phyloP scores from a whole-genome alignment of 2,888 invertebrate species.

The Sinodicranocentrus sp. region DNA sequence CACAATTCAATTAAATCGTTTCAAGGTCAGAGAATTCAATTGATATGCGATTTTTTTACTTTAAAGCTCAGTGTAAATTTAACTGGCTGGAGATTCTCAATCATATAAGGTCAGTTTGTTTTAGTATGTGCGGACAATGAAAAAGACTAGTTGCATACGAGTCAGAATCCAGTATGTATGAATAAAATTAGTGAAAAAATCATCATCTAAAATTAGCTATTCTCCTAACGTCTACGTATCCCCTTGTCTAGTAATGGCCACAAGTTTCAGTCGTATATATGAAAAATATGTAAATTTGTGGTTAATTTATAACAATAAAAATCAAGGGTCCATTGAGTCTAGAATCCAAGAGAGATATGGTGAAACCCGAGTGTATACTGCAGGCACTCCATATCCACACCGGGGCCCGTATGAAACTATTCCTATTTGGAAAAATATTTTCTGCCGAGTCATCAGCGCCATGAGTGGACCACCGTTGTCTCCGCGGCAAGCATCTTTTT shows the following conservation, averaged over 20 bases:
- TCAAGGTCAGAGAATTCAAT: too few species aligned
- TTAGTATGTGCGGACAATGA: too few species aligned
- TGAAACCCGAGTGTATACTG: slow-evolving; percentile 68
- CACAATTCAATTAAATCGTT: too few species aligned
- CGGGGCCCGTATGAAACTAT: slow-evolving; percentile 71
- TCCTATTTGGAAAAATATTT: slow-evolving; percentile 71
- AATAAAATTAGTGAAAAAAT: too few species aligned
- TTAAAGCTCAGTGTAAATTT: too few species aligned
- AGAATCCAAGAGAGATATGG: slow-evolving; percentile 69
- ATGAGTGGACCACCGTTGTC: slow-evolving; percentile 71
- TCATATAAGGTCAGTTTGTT: too few species aligned
- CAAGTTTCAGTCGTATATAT: slow-evolving; percentile 59
- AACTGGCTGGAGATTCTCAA: too few species aligned
- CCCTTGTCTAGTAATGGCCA: slow-evolving; percentile 48
- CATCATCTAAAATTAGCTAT: too few species aligned
- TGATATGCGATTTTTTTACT: too few species aligned
- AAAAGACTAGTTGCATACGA: too few species aligned
- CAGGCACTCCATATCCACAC: slow-evolving; percentile 68
- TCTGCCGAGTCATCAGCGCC: slow-evolving; percentile 59
- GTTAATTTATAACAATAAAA: not conserved
- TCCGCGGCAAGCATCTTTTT: slow-evolving; percentile 59
- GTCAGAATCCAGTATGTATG: too few species aligned
- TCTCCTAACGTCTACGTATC: not conserved
- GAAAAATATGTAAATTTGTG: not conserved
- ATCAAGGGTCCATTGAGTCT: slow-evolving; percentile 60